Evolutionary conservation across 1,140 invertebrate genomes (phyloP), one percentile per base, ranked within the genome.

Genomic region (Venturia canescens): DNA sequence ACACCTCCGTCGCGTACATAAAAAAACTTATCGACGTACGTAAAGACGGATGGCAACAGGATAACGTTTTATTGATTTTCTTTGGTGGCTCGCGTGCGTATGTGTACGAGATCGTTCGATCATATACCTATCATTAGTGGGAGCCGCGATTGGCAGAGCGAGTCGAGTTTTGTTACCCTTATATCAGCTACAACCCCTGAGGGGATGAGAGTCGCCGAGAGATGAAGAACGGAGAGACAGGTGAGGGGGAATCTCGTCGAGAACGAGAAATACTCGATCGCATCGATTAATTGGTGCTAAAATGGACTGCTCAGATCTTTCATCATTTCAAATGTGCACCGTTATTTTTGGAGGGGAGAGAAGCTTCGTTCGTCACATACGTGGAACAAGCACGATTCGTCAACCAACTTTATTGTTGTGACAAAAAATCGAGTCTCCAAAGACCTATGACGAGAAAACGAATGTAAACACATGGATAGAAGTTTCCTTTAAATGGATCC

Each of bases 251-350:
- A 48, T 26, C 71, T 63, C 16, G 23, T 63, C 11, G 34, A 60
- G 69, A 74, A 82, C 66, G 67, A 79, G 27, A 72, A 80, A 76
- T 71, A 71, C 71, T 79, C 26, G 16, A 72, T 72, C 70, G 34
- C 38, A 44, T 63, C 3, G 60, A 27, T 63, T 21, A 63, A 9
- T 26, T 63, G 23, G 60, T 26, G 11, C 60, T 23, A 63, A 63
- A 23, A 15, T 63, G 50, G 50, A 53, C 50, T 21, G n/a, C 18
- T 63, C 13, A 11, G 3, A 11, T 27, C 2, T 3, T 21, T 53
- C 13, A 44, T 44, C 1, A 44, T 44, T 44, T 44, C 11, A 44
- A 1, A 44, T 9, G n/a, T n/a, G n/a, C n/a, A n/a, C n/a, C n/a
- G 38, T 44, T 34, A 4, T 34, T 34, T 4, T 9, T 34, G 3